Evolutionary conservation across 2,888 invertebrate species (phyloP), one percentile per base, ranked within the genome.

Genomic region (Macaria notata): DNA sequence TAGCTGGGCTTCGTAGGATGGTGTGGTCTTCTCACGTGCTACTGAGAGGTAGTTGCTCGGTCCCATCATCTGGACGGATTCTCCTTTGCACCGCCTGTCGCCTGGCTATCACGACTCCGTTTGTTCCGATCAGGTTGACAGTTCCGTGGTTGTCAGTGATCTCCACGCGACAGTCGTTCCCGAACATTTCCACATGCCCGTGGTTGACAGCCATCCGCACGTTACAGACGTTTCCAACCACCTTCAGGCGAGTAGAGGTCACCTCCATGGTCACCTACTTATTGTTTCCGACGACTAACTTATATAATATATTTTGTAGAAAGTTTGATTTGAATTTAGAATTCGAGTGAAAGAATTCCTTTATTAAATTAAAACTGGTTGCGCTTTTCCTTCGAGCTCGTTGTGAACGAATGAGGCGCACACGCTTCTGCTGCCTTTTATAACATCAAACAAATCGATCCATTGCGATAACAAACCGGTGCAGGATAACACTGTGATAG

Each of bases 211-310:
- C 68, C 4, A 91, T 88, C 39, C 78, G 70, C 33, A 90, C 73
- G 47, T 88, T 86, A 64, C 91, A 90, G 63, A 79, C 80, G 68
- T 89, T 91, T 0, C 90, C 90, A 46, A 91, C 83, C 4, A 91
- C 82, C 74, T 86, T 90, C 19, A 91, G 70, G 4, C 77, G 78
- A 0, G 86, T 79, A 8, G 76, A 77, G 61, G 89, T 90, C 9
- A 70, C 75, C 59, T 88, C 88, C 88, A 90, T 88, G 36, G 89
- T 90, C 60, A 91, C 89, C 71, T 88, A 90, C 81, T 90, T 91
- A 76, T 89, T 91, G 75, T 91, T 88, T 30, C 90, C 90, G 58
- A 91, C 78, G 38, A 91, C 75, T 49, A 88, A 87, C 77, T 91
- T 90, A 91, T 91, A n/a, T n/a, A n/a, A n/a, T n/a, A n/a, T n/a